Base-by-base conservation (phyloP, 2,113 vertebrate genomes). In the Xenopus laevis region DNA sequence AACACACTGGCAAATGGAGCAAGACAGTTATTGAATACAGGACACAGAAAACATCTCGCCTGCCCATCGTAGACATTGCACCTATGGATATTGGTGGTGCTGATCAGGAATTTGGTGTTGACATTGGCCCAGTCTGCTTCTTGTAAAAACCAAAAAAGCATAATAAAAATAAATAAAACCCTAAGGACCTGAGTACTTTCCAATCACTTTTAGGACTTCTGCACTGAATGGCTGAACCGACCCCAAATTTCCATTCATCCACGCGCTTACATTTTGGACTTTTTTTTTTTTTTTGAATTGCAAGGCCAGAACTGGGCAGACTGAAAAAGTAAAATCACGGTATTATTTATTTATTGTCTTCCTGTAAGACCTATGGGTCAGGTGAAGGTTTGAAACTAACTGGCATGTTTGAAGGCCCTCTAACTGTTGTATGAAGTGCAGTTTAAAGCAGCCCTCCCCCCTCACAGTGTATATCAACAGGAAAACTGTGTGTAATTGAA, bases 341-440 rank as follows among this genome's bases (percentile, higher is more conserved):
- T 84, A 86, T 93, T 96, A 96, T 98, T 98, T 98, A 98, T 98
- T 98, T 98, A 98, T 98, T 98, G 90, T 95, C 87, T 92, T 92
- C 91, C 89, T 89, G 88, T 82, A 86, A 91, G 92, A 90, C 89
- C 88, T 80, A 79, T 83, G 86, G 91, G 87, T 91, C 91, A 87
- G 84, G 85, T 77, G 86, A 90, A 88, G 89, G 89, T 92, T 90
- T 92, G 88, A 89, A 87, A 79, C 82, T 82, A 90, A 87, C 85
- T 83, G 87, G 84, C 84, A 83, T 87, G 86, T 88, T 80, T 85
- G 79, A 88, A 79, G 71, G 80, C 80, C 83, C 83, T 78, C 78
- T 80, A 69, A 46, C 63, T 58, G 79, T 74, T 79, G 69, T 86
- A 79, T 52, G 78, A 79, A 86, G 81, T 85, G 82, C 90, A 87